A percentile compares a stretch with the other conserved stretches of the same genome.
phyloP scores from a whole-genome alignment of 2,113 vertebrate species.

The Limanda limanda region DNA sequence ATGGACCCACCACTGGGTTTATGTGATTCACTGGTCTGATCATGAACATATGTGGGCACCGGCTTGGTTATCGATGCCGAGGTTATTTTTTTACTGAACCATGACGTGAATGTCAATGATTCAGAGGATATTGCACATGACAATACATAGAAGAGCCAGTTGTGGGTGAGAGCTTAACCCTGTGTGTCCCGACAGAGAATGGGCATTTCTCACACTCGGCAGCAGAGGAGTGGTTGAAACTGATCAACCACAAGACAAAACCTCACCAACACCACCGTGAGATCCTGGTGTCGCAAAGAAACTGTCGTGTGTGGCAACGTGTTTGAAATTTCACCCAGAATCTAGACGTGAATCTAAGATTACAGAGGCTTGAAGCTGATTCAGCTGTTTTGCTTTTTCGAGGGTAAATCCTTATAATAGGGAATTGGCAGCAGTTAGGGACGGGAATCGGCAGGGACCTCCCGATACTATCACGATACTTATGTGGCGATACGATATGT shows the following conservation, averaged over 20 bases:
- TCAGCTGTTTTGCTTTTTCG: background rate
- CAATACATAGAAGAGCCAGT: background rate
- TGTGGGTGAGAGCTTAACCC: constrained; percentile 16
- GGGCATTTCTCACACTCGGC: constrained; percentile 6
- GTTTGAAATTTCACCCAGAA: background rate
- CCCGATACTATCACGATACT: too few relatives aligned
- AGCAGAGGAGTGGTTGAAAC: constrained; percentile 31
- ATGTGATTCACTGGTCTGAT: constrained; percentile 13
- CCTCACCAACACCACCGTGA: background rate
- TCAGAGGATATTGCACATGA: background rate
- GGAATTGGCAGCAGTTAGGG: background rate
- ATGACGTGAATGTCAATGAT: background rate
- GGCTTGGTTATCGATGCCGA: constrained; percentile 31
- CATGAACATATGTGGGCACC: constrained; percentile 35
- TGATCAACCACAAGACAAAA: constrained; percentile 48
- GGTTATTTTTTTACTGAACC: constrained; percentile 2
- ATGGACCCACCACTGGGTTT: constrained; percentile 19
- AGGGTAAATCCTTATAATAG: background rate
- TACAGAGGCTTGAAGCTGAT: background rate
- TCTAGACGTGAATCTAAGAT: background rate
- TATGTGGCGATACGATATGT: too few relatives aligned
- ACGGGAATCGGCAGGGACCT: too few relatives aligned
- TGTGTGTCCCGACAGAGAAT: constrained; percentile 6
- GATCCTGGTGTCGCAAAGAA: constrained; percentile 19
- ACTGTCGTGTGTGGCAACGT: background rate